A percentile compares a stretch with the other conserved stretches of the same genome.
Evolutionary conservation across 2,797 vertebrate genomes (phyloP).

Genomic region (Sebastes goodei): DNA sequence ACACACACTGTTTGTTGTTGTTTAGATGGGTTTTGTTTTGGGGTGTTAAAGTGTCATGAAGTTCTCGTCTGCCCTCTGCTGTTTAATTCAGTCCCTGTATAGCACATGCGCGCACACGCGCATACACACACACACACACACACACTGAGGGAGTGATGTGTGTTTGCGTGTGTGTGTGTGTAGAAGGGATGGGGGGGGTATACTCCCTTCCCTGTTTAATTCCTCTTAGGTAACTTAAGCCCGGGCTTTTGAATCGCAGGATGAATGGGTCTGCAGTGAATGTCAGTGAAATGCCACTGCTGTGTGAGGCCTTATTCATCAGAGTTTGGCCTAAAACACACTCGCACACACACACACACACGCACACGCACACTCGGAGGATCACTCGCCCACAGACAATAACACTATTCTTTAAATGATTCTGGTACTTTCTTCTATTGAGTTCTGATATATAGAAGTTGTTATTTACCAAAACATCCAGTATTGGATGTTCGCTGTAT

Average conservation of each 20-base stretch:
- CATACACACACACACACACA: not conserved
- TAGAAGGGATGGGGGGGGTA: not conserved
- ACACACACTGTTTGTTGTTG: not conserved
- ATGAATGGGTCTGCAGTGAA: conserved; percentile 76
- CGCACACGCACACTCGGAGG: conserved; percentile 4
- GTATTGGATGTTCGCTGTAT: not conserved
- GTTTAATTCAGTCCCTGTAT: conserved; percentile 15
- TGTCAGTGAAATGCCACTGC: conserved; percentile 79
- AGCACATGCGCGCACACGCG: not conserved
- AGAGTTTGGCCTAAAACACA: conserved; percentile 47
- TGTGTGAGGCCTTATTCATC: conserved; percentile 77
- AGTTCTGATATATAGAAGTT: not conserved
- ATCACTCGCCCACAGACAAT: conserved; percentile 18
- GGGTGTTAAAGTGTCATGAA: not conserved
- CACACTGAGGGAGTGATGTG: not conserved
- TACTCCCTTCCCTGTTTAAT: conserved; percentile 61
- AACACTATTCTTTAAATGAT: conserved; percentile 30
- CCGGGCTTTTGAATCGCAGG: conserved; percentile 68
- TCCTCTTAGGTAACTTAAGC: conserved; percentile 75
- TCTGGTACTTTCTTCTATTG: not conserved
- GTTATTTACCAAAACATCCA: not conserved
- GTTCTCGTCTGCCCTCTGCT: conserved; percentile 39
- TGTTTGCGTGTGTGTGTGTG: not conserved
- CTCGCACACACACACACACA: not conserved
- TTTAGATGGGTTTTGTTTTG: not conserved